phyloP scores from a whole-genome alignment of 2,113 vertebrate genomes.

The Phylloscopus whistleri region DNA sequence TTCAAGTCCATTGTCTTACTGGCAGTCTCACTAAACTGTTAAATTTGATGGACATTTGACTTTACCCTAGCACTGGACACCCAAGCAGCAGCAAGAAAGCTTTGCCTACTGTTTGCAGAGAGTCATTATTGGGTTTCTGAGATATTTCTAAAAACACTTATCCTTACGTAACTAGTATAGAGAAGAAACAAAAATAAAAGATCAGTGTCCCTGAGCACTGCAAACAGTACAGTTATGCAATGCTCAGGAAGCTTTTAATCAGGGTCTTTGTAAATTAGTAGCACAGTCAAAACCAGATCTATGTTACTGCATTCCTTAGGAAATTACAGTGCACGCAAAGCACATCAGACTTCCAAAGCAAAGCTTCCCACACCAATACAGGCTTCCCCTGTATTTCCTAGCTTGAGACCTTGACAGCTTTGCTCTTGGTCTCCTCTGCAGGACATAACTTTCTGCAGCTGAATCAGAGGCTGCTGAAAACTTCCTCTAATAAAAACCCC shows the following conservation, averaged over 20 bases:
- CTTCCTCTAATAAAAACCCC: neutral
- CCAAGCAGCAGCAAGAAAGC: neutral
- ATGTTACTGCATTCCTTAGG: neutral
- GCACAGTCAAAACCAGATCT: neutral
- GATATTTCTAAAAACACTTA: neutral
- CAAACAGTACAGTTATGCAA: neutral
- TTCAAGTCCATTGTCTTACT: neutral
- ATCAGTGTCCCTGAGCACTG: neutral
- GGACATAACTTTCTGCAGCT: neutral
- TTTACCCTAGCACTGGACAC: neutral
- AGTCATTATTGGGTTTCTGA: neutral
- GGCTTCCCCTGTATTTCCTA: neutral
- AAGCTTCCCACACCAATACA: neutral
- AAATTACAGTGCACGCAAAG: neutral
- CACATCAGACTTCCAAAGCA: neutral
- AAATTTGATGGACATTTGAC: neutral
- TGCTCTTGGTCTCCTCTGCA: neutral
- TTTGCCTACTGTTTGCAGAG: accelerated
- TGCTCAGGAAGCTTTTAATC: neutral
- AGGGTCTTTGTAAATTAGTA: neutral
- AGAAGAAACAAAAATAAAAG: neutral
- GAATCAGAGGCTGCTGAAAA: neutral
- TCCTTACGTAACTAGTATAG: neutral
- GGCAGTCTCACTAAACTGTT: neutral
- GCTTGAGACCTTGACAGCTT: neutral